phyloP scores from a whole-genome alignment of 2,888 invertebrate species.

The Melanotus villosus region DNA sequence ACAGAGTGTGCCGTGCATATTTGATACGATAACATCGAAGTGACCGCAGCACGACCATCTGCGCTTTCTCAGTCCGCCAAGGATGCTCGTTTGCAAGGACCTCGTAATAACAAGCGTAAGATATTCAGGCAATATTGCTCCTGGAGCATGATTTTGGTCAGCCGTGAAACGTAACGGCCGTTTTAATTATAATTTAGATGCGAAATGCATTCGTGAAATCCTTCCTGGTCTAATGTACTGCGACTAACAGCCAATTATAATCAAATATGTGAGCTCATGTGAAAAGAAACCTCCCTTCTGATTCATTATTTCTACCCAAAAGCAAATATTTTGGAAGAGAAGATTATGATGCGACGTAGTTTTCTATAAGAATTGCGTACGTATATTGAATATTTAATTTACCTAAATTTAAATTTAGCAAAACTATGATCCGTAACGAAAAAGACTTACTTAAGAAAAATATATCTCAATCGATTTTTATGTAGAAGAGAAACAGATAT shows the following conservation, averaged over 20 bases:
- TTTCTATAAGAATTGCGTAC: background rate
- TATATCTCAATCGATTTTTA: too few species aligned
- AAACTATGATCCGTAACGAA: too few species aligned
- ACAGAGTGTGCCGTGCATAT: conserved; percentile 39
- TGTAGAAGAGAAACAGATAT: too few species aligned
- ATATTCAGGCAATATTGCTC: conserved; percentile 31
- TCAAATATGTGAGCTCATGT: conserved; percentile 5
- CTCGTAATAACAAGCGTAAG: conserved; percentile 34
- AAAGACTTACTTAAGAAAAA: too few species aligned
- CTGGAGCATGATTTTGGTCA: conserved; percentile 23
- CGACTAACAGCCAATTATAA: conserved; percentile 27
- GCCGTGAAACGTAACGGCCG: conserved; percentile 31
- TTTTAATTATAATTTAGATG: conserved; percentile 39
- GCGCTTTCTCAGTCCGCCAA: conserved; percentile 23
- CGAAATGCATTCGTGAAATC: conserved; percentile 25
- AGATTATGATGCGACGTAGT: background rate
- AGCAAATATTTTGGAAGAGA: background rate
- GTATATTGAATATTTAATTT: background rate
- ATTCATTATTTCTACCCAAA: background rate
- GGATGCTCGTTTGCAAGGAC: conserved; percentile 34
- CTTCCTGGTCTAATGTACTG: conserved; percentile 22
- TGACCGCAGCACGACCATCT: conserved; percentile 40
- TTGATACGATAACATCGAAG: conserved; percentile 37
- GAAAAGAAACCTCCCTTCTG: background rate
- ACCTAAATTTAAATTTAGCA: too few species aligned